A percentile compares a stretch with the other conserved stretches of the same genome.
phyloP scores from a whole-genome alignment of 2,797 vertebrate species.

The Danio jaintianensis region DNA sequence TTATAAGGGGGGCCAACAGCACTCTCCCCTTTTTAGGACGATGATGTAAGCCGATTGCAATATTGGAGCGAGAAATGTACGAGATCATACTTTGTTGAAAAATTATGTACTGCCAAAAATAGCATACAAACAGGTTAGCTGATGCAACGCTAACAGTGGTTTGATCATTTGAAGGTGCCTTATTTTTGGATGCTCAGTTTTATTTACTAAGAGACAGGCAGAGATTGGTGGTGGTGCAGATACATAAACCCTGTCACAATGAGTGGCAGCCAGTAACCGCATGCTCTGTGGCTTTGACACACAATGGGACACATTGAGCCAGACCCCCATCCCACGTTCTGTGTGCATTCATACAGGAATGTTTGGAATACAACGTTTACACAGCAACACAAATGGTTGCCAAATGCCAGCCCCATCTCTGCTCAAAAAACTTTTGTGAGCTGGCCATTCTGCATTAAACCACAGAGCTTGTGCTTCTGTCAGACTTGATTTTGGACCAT shows the following conservation, averaged over 20 bases:
- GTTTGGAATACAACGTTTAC: conserved; percentile 38
- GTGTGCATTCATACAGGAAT: conserved; percentile 55
- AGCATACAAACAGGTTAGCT: background rate
- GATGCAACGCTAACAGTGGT: background rate
- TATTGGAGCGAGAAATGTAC: background rate
- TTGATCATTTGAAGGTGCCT: conserved; percentile 1
- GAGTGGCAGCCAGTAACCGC: conserved; percentile 45
- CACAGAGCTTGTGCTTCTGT: background rate
- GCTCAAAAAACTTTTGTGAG: conserved; percentile 21
- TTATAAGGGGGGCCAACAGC: conserved; percentile 21
- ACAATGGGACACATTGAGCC: conserved; percentile 50
- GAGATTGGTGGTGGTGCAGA: conserved; percentile 21
- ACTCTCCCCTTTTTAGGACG: conserved; percentile 18
- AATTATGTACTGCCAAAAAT: background rate
- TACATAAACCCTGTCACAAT: conserved; percentile 49
- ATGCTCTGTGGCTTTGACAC: conserved; percentile 51
- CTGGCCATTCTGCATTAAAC: conserved; percentile 12
- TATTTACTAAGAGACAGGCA: conserved; percentile 18
- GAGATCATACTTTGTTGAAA: background rate
- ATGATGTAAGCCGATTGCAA: conserved; percentile 9
- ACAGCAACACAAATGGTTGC: conserved; percentile 47
- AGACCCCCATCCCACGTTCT: conserved; percentile 47
- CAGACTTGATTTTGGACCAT: conserved; percentile 1
- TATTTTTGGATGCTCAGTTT: background rate
- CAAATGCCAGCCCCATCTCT: conserved; percentile 11